Evolutionary conservation across 2,797 vertebrate genomes (phyloP).

Genomic region (Alectoris magna): DNA sequence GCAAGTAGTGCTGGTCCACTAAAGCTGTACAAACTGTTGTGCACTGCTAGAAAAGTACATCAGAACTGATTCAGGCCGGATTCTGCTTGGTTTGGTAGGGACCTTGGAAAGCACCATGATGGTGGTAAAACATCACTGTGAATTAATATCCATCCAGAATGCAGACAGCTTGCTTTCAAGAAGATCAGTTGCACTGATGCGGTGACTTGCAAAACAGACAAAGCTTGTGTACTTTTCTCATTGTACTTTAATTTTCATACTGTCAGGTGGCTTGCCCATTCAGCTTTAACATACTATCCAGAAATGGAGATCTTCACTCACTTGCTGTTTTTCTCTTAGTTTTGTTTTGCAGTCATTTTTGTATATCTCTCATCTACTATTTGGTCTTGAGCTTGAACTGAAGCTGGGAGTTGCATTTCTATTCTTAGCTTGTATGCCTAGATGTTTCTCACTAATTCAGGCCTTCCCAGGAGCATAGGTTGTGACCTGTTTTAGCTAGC

Average conservation of each 20-base stretch:
- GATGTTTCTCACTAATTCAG: not conserved
- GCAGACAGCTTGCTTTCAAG: not conserved
- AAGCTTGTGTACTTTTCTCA: not conserved
- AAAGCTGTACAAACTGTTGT: not conserved
- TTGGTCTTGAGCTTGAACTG: not conserved
- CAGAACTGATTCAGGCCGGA: not conserved
- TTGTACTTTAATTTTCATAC: not conserved
- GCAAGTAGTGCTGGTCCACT: not conserved
- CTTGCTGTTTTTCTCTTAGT: not conserved
- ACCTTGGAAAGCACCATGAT: not conserved
- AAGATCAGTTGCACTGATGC: not conserved
- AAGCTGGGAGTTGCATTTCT: not conserved
- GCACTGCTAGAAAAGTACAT: not conserved
- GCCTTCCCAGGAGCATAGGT: not conserved
- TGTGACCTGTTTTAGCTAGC: not conserved
- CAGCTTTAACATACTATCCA: not conserved
- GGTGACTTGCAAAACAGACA: not conserved
- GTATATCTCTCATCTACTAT: not conserved
- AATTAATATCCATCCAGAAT: not conserved
- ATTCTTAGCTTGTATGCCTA: not conserved
- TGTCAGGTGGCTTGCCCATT: not conserved
- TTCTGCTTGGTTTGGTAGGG: not conserved
- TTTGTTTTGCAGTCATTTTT: not conserved
- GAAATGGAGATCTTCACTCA: not conserved
- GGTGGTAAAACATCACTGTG: not conserved